Evolutionary conservation across 1,140 invertebrate species (phyloP), one percentile per base, ranked within the genome.

Genomic region (Rhyzopertha dominica): DNA sequence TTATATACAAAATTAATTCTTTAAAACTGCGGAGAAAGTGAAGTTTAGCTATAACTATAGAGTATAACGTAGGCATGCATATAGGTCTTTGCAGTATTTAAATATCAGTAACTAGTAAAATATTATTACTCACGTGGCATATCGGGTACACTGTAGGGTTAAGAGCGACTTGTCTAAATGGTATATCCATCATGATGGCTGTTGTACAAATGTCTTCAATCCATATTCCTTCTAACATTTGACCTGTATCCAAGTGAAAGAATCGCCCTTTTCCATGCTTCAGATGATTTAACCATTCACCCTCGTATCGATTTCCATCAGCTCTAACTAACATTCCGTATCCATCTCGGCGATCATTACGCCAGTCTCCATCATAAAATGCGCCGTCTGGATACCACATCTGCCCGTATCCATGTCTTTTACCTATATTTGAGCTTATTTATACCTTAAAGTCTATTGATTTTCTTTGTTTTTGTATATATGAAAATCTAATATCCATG

Each of bases 251-350:
- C 42, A 80, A 61, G 56, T 82, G 77, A 58, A 76, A 78, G 62
- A 72, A 81, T 14, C 66, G 63, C 4, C 80, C 80, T 10, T 64
- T 51, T 1, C 80, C 80, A 51, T 75, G 62, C 56, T 78, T 81
- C 23, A 67, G 44, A 44, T 75, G 74, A 8, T 66, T 54, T 10
- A 63, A 43, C 71, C 77, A 82, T 25, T 71, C 52, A 1, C 80
- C 80, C 63, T 81, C 78, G 51, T 79, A 83, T 18, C 75, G 66
- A 55, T 79, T 79, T 2, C 74, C 74, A 57, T 79, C 75, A 24
- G 53, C 53, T 20, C 45, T 32, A 5, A 61, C 47, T 14, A 61
- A 53, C 34, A 66, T 52, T 23, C 58, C 43, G 50, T 55, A 26
- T 59, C 70, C 65, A 57, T 72, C 59, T 13, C 51, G 18, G 45